These are phyloP conservation scores for Eupelmus urozonus DNA, from an alignment of 2,888 invertebrate genomes.

Conservation along the genomic window DNA sequence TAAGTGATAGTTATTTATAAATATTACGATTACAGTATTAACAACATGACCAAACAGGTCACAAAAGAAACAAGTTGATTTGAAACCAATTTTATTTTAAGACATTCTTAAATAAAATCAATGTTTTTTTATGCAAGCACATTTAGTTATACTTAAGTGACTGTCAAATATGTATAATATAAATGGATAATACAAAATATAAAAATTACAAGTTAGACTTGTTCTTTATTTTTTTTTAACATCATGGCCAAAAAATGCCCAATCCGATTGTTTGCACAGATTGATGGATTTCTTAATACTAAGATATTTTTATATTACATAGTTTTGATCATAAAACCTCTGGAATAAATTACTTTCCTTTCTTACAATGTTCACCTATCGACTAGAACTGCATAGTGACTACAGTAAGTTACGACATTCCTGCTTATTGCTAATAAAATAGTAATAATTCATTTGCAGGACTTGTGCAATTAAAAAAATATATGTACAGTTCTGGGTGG, in stretches of 20 bases:
- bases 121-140: slow-evolving; percentile 16
- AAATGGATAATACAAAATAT: slow-evolving; percentile 42
- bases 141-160: slow-evolving; percentile 26
- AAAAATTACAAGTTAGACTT: slow-evolving; percentile 48
- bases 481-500: slow-evolving; percentile 62
- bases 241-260: slow-evolving; percentile 43
- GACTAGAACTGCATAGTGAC: slow-evolving; percentile 52
- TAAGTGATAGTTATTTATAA: slow-evolving; percentile 29
- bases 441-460: slow-evolving; percentile 52
- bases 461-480: slow-evolving; percentile 62
- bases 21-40: slow-evolving; percentile 51
- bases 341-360: slow-evolving; percentile 57
- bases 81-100: slow-evolving; percentile 26
- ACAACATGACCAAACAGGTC: slow-evolving; percentile 20
- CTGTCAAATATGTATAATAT: slow-evolving; percentile 33
- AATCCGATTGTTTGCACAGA: slow-evolving; percentile 41
- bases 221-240: slow-evolving; percentile 52
- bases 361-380: slow-evolving; percentile 53
- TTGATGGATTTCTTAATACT: slow-evolving; percentile 41
- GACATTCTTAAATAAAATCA: slow-evolving; percentile 12
- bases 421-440: slow-evolving; percentile 45
- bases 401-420: slow-evolving; percentile 41
- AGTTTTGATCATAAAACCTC: slow-evolving; percentile 50
- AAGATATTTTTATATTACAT: slow-evolving; percentile 52
- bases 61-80: slow-evolving; percentile 22